A percentile compares a stretch with the other conserved stretches of the same genome.
These are phyloP conservation scores for Dinomys branickii DNA, from an alignment of 2,113 vertebrate species.

Conservation along the genomic window DNA sequence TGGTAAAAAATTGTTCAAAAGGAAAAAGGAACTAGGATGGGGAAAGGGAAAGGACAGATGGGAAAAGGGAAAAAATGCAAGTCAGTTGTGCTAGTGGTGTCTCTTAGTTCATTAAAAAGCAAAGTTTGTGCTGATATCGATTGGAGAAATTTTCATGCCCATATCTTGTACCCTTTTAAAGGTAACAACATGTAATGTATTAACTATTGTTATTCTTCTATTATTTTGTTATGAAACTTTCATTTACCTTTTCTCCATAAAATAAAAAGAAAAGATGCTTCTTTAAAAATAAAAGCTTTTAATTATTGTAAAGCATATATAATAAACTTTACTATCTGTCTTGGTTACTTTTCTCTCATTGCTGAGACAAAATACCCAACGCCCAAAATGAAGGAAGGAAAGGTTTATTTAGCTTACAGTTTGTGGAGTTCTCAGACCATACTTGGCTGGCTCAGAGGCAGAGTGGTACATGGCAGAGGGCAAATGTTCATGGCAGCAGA, in stretches of 20 bases:
- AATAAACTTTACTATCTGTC: not conserved
- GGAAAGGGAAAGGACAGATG: not conserved
- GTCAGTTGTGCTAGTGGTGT: not conserved
- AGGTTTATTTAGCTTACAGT: too few species aligned
- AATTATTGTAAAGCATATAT: not conserved
- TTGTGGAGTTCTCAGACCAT: too few species aligned
- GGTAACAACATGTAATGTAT: not conserved
- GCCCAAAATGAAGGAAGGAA: too few species aligned
- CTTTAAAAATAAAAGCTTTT: not conserved
- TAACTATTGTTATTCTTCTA: not conserved
- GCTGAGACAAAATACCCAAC: too few species aligned
- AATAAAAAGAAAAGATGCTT: not conserved
- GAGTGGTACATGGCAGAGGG: too few species aligned
- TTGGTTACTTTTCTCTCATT: too few species aligned
- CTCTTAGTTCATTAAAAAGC: not conserved
- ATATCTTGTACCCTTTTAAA: not conserved
- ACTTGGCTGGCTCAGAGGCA: too few species aligned
- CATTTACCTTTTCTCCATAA: not conserved
- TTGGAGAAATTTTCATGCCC: not conserved
- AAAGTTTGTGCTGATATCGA: not conserved
- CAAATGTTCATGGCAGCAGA: too few species aligned
- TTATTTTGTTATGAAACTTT: not conserved
- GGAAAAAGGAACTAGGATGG: not conserved
- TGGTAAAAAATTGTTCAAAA: not conserved
- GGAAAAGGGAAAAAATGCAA: not conserved